phyloP scores from a whole-genome alignment of 1,140 invertebrate species.

The Pogonomyrmex californicus region DNA sequence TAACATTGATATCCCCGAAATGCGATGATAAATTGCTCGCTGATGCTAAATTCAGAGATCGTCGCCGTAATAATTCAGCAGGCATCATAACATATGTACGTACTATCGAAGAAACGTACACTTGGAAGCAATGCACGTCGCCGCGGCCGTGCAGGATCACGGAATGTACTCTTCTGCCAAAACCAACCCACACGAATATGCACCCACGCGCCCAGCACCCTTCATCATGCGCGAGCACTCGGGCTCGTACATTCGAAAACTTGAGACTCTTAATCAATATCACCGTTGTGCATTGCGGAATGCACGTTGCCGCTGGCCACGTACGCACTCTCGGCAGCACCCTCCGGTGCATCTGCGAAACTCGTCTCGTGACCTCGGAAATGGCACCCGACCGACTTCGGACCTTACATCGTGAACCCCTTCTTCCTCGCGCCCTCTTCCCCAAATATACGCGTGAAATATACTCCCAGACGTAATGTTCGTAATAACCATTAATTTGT shows the following conservation, averaged over 20 bases:
- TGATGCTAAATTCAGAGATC: constrained; percentile 20
- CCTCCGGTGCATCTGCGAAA: neutral
- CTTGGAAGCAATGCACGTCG: constrained; percentile 24
- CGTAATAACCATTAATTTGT: constrained; percentile 72
- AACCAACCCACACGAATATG: constrained; percentile 25
- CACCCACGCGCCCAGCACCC: neutral
- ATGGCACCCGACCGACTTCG: constrained; percentile 24
- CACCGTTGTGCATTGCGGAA: constrained; percentile 57
- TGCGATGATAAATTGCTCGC: constrained; percentile 4
- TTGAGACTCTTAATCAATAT: constrained; percentile 71
- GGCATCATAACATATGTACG: constrained; percentile 17
- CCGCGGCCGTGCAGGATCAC: neutral
- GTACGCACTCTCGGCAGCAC: constrained; percentile 5
- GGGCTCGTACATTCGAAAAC: constrained; percentile 52
- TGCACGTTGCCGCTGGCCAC: constrained; percentile 40
- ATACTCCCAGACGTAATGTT: constrained; percentile 47
- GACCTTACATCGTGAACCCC: neutral
- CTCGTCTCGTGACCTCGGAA: constrained; percentile 12
- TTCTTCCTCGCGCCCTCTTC: neutral
- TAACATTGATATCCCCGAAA: neutral
- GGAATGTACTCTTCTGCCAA: constrained; percentile 14
- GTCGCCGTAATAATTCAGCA: constrained; percentile 25
- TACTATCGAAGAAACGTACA: constrained; percentile 26
- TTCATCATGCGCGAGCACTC: constrained; percentile 53
- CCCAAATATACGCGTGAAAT: neutral